Base-by-base conservation (phyloP, 2,113 vertebrate genomes). In the Passer domesticus region DNA sequence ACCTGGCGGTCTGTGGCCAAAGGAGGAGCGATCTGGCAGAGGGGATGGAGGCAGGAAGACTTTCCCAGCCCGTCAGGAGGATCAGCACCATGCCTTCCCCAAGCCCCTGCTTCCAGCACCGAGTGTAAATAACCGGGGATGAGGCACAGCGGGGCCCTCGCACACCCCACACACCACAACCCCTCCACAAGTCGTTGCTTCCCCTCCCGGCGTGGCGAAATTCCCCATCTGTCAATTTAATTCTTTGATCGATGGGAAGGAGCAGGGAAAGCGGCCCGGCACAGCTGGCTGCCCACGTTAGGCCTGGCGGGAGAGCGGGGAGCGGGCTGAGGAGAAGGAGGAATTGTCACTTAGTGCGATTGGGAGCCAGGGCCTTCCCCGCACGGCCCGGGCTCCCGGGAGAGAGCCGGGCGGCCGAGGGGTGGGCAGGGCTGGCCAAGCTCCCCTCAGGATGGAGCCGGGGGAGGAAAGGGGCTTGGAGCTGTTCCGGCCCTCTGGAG, bases 221-320 rank as follows among this genome's bases (percentile, higher is more conserved):
- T 86, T 93, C 96, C 94, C 97, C 97, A 94, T 89, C 97, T 97
- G 98, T 97, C 98, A 96, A 83, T 97, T 97, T 97, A 98, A 98
- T 97, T 92, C 97, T 59, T 59, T 98, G 98, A 98, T 98, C 94
- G 97, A 98, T 98, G 97, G 94, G 47, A 94, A 97, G 81, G 97
- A 97, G 97, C 96, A 93, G 97, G 97, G 95, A 75, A 41, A 83
- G 35, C 52, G 83, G 97, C 94, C 97, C 24, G 5, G 97, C 97
- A 84, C 98, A 98, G 97, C 98, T 97, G 98, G 98, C 56, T 96
- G 82, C 95, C 97, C 97, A 39, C 83, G 97, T 96, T 90, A 95
- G 96, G 89, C 97, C 98, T 97, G 97, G 98, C 97, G 89, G 96
- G 98, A 22, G 89, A 94, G 76, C 66, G 83, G 91, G 79, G 88